Evolutionary conservation across 2,113 vertebrate species (phyloP), one percentile per base, ranked within the genome.

Genomic region (Anser cygnoides): DNA sequence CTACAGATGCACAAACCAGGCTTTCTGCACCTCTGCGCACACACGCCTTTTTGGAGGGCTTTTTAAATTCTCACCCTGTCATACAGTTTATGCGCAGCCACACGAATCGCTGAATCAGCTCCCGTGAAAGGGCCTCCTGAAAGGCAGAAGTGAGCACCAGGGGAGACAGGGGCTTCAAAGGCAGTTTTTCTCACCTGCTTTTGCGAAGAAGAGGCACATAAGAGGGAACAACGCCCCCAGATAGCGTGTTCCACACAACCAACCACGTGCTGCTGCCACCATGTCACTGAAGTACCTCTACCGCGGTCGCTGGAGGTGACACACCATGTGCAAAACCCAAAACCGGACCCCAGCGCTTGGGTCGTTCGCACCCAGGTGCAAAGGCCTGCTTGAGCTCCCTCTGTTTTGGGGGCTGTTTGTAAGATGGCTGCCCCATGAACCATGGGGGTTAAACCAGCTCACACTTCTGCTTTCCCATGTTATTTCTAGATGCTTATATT

Each of bases 401-500:
- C 35, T 63, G 46, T 49, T 23, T 77, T 76, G 44, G 50, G 86
- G 77, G 55, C 39, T 43, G 17, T 3, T 3, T 18, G 18, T 50
- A 50, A 68, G 43, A 3, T 18, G 12, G 70, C 76, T 87, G 68
- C 28, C 61, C 71, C 66, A 72, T 61, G 44, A 91, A 37, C 44
- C 10, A 58, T 3, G 3, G 0, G 0, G 25, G 15, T 29, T 52
- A 22, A 61, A 39, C 44, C 4, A n/a, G 75, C 74, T 15, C 8
- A 18, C 65, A 62, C 68, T 81, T 49, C 46, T 49, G 46, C 46
- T 49, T 77, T 87, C 71, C 59, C 75, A 37, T 96, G 78, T 95
- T 97, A 94, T 95, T 96, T 89, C 92, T 96, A 94, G 94, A 97
- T 81, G 17, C 20, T 83, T 46, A 50, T 79, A 72, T 63, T 11